Evolutionary conservation across 1,140 invertebrate genomes (phyloP).

Genomic region (Ganaspis sp.): DNA sequence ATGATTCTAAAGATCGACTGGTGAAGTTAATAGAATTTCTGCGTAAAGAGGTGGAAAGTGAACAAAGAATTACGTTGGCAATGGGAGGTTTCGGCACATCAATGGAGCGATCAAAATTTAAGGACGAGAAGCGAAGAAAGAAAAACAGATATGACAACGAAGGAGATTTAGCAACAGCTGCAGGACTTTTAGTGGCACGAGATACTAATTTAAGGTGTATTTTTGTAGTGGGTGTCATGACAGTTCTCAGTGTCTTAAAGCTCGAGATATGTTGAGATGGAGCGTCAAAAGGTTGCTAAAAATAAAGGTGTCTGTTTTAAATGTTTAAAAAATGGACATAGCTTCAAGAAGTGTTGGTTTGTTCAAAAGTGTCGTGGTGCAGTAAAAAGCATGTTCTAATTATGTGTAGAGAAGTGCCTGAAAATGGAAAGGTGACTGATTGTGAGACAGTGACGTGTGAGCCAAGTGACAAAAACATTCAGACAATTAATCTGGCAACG

Average conservation of each 20-base stretch:
- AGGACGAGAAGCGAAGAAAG: constrained; percentile 7
- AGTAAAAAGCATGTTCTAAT: constrained; percentile 37
- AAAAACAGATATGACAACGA: constrained; percentile 16
- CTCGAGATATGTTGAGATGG: constrained; percentile 38
- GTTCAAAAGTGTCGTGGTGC: constrained; percentile 44
- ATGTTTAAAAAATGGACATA: constrained; percentile 42
- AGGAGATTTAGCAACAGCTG: constrained; percentile 31
- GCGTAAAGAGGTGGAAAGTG: constrained; percentile 51
- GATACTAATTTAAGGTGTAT: constrained; percentile 24
- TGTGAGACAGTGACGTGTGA: too few species aligned
- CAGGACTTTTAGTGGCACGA: constrained; percentile 23
- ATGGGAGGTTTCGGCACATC: constrained; percentile 35
- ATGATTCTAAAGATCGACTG: constrained; percentile 31
- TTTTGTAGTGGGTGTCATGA: constrained; percentile 36
- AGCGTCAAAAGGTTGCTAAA: constrained; percentile 39
- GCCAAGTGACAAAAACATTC: too few species aligned
- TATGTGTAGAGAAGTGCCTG: constrained; percentile 36
- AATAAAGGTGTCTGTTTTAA: constrained; percentile 40
- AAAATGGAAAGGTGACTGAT: too few species aligned
- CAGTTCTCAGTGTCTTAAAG: constrained; percentile 39
- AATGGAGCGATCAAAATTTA: neutral
- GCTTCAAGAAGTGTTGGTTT: constrained; percentile 31
- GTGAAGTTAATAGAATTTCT: constrained; percentile 56
- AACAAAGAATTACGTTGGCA: constrained; percentile 54
- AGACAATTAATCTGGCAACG: too few species aligned